Conservation (phyloP, 2,113 vertebrate genomes). For the Porphyrio hochstetteri region DNA sequence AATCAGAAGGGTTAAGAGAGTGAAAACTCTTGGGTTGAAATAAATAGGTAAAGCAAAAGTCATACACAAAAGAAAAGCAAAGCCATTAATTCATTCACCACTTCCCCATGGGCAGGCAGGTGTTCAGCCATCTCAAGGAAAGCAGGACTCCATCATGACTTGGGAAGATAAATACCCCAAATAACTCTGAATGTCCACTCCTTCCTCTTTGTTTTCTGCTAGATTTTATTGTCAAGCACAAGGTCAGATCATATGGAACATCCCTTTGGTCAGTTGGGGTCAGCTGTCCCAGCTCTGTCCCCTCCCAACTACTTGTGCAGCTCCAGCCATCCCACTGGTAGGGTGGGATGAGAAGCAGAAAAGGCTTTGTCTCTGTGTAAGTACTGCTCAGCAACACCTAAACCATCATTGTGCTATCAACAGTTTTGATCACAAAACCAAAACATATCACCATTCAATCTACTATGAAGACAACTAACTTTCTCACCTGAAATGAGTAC, state of each 20-base stretch:
- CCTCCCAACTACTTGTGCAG: neutral
- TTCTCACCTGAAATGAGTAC: neutral
- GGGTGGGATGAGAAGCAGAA: neutral
- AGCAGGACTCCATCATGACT: neutral
- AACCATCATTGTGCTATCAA: neutral
- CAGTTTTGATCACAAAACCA: neutral
- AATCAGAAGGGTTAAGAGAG: accelerated
- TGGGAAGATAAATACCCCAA: accelerated
- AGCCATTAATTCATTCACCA: neutral
- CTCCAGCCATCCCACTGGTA: neutral
- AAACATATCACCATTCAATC: neutral
- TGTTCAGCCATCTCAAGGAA: neutral
- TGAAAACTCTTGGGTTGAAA: neutral
- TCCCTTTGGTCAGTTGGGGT: neutral
- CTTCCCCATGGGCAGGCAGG: neutral
- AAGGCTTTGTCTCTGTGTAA: neutral
- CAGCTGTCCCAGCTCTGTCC: neutral
- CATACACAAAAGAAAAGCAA: neutral
- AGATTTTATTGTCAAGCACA: neutral
- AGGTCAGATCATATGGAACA: accelerated
- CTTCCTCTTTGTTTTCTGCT: too few relatives aligned
- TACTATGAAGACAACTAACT: neutral
- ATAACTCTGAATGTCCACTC: accelerated
- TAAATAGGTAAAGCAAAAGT: neutral
- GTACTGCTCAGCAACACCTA: accelerated